Base-by-base conservation (phyloP, 2,888 invertebrate genomes). In the Cenopis cana region DNA sequence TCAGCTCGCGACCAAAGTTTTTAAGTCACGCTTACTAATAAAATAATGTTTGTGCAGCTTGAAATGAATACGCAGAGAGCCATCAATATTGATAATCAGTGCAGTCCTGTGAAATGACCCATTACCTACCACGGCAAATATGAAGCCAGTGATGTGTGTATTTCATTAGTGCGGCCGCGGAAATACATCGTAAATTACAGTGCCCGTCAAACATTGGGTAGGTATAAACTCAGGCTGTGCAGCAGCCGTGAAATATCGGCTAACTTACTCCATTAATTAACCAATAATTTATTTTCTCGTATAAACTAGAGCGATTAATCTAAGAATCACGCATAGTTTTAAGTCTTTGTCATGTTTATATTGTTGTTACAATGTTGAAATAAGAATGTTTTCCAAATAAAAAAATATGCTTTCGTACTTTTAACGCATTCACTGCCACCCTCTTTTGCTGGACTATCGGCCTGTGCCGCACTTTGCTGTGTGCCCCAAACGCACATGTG, bases 171-270 rank as follows among this genome's bases (percentile, higher is more conserved):
- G 20, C 64, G 36, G 18, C 14, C 36, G 52, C 38, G 52, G n/a
- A 64, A 50, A 38, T 64, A 54, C 52, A 36, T 52, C 52, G 52
- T 64, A 64, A 64, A 64, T 64, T 64, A 64, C 52, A 14, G 18
- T 14, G 50, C 6, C 52, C 36, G 62, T 64, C 52, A 64, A 64
- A 52, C 62, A 50, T 50, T 64, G 52, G 50, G 9, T 10, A 8
- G 52, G n/a, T n/a, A n/a, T n/a, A 64, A 64, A 49, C 36, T 36
- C 62, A 52, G 62, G 38, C 62, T 60, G 60, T 60, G 41, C 60
- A 46, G 29, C 33, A 41, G 4, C 14, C 18, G 62, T 64, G 62
- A 64, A 64, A 54, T 64, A 64, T 64, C n/a, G 52, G 36, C n/a
- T 18, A 64, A 64, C 62, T 64, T 64, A n/a, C 36, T 36, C 18